phyloP scores from a whole-genome alignment of 2,888 invertebrate species.

The Pycnomerus fuliginosus region DNA sequence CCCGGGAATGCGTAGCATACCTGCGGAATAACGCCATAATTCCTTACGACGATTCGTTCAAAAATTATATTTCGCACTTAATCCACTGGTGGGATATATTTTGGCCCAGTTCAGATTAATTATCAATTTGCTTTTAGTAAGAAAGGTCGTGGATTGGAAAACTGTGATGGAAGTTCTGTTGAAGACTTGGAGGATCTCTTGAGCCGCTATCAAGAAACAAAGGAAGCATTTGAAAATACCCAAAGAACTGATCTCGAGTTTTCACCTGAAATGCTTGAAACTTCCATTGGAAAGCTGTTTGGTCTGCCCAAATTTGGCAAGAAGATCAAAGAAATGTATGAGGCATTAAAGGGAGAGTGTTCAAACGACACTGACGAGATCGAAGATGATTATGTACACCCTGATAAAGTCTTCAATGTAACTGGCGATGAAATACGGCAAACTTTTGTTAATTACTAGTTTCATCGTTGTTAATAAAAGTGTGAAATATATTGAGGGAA shows the following conservation, averaged over 20 bases:
- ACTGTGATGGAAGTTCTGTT: constrained; percentile 27
- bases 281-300: constrained; percentile 31
- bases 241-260: constrained; percentile 18
- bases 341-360: too few species aligned
- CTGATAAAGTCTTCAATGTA: too few species aligned
- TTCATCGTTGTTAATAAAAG: too few species aligned
- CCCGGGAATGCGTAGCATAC: constrained; percentile 44
- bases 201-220: constrained; percentile 32
- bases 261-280: constrained; percentile 9
- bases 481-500: too few species aligned
- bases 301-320: constrained; percentile 35
- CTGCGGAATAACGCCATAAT: constrained; percentile 42
- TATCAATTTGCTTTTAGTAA: constrained; percentile 25
- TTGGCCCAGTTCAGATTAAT: not conserved
- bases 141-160: constrained; percentile 31
- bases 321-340: constrained; percentile 33
- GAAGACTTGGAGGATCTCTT: constrained; percentile 29
- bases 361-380: too few species aligned
- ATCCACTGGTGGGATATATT: constrained; percentile 38
- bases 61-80: constrained; percentile 40
- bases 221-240: constrained; percentile 30
- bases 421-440: too few species aligned
- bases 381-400: too few species aligned
- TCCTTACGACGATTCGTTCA: constrained; percentile 42
- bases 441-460: too few species aligned